Evolutionary conservation across 2,797 vertebrate species (phyloP), one percentile per base, ranked within the genome.

Genomic region (Distichodus sexfasciatus): DNA sequence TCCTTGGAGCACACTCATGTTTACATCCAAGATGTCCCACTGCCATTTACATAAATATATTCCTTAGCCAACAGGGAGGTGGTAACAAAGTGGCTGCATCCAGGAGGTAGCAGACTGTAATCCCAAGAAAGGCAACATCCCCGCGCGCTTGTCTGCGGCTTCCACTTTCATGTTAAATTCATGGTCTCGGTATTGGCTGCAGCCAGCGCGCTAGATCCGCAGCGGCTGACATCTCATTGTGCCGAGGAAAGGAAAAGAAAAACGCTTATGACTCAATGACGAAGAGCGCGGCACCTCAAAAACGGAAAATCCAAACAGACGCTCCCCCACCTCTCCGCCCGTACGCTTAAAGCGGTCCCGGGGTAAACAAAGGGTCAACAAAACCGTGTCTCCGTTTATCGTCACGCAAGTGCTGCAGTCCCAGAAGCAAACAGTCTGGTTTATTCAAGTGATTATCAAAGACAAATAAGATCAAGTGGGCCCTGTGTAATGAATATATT

Each of bases 131-230:
- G 72, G 44, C 60, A 75, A 60, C 71, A 71, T 80, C 61, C 66
- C 51, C 44, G n/a, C 59, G 54, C 64, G 59, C 65, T 78, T 74
- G 76, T 81, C 75, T 76, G 54, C 53, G 58, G 35, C 63, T 28
- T 71, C 71, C 29, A 43, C 65, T 72, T 81, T 87, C 77, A 85
- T 88, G 82, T 88, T 84, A 85, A 83, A 88, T 82, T 85, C 79
- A 87, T 84, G 75, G 51, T 78, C 58, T 23, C 76, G 76, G 62
- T 71, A 69, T 72, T 68, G 23, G 24, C 44, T 11, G 43, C 67
- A 71, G 75, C 71, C 74, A 80, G 61, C 36, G 31, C 70, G 28
- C 53, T 33, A 64, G 35, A 55, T 75, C 63, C 5, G 2, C 46
- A 66, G 66, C 72, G 48, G 23, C 1, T 38, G 48, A 60, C 71